These are phyloP conservation scores for Epizoanthus ramosus DNA, from an alignment of 92 coral and sea anemone genomes.

Conservation along the genomic window DNA sequence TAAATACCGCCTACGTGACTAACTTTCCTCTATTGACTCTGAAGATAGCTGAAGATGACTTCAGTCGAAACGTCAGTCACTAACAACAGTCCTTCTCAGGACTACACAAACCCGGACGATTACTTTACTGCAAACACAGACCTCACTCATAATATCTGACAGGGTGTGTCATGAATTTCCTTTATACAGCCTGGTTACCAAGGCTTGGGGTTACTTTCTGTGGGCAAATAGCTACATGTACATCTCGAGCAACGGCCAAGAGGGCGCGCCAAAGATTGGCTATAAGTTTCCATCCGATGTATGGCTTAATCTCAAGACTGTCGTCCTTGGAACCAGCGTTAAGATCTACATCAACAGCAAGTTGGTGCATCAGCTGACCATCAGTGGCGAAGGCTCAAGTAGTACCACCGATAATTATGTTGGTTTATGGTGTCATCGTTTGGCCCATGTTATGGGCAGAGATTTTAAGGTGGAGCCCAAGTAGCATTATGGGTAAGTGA, in stretches of 20 bases:
- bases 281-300: constrained; percentile 25
- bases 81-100: too few species aligned
- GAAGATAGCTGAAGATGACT: too few species aligned
- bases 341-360: constrained; percentile 52
- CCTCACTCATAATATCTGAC: too few species aligned
- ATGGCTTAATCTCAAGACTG: constrained; percentile 55
- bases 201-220: constrained; percentile 58
- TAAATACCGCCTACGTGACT: too few species aligned
- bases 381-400: constrained; percentile 57
- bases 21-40: too few species aligned
- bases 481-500: constrained; percentile 13
- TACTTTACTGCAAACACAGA: too few species aligned
- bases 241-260: constrained; percentile 49
- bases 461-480: constrained; percentile 43
- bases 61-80: too few species aligned
- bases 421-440: constrained; percentile 63
- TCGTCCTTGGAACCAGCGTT: constrained; percentile 50
- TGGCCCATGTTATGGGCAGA: constrained; percentile 33
- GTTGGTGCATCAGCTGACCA: constrained; percentile 50
- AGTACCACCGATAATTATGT: constrained; percentile 57
- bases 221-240: constrained; percentile 4
- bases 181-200: constrained; percentile 50
- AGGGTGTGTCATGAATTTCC: too few species aligned
- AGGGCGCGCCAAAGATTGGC: constrained; percentile 35
- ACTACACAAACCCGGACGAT: too few species aligned